Conservation (phyloP, 2,888 invertebrate genomes). For the Lasioglossum calceatum region DNA sequence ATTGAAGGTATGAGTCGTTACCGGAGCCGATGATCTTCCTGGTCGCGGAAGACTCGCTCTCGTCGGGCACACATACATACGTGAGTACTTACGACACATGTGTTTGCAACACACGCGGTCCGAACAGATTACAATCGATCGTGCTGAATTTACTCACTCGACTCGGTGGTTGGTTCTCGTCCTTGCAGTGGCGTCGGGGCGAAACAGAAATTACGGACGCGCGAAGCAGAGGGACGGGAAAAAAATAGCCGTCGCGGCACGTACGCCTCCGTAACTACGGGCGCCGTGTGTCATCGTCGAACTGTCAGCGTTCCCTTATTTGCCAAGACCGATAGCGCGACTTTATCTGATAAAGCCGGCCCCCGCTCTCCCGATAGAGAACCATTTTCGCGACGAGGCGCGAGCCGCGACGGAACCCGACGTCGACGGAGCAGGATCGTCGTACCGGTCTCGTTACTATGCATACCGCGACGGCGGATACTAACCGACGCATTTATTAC, state of each 20-base stretch:
- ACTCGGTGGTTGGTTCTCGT: slow-evolving; percentile 25
- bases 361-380: slow-evolving; percentile 54
- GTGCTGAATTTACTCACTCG: slow-evolving; percentile 50
- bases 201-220: slow-evolving; percentile 53
- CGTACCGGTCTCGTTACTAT: slow-evolving; percentile 53
- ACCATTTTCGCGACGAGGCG: slow-evolving; percentile 34
- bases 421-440: slow-evolving; percentile 19
- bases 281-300: slow-evolving; percentile 65
- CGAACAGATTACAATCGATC: slow-evolving; percentile 52
- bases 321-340: slow-evolving; percentile 72
- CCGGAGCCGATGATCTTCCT: neutral
- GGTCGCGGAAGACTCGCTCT: neutral
- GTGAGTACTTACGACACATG: neutral
- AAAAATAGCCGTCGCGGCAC: slow-evolving; percentile 66
- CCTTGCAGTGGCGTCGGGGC: slow-evolving; percentile 31
- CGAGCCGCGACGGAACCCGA: neutral
- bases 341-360: slow-evolving; percentile 72
- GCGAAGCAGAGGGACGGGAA: slow-evolving; percentile 40
- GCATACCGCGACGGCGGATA: slow-evolving; percentile 45
- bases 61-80: neutral
- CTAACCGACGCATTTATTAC: slow-evolving; percentile 64
- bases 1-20: neutral
- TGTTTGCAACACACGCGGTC: neutral
- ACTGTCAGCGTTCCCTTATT: slow-evolving; percentile 74
- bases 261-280: slow-evolving; percentile 62